These are phyloP conservation scores for Cancer borealis DNA, from an alignment of 2,888 invertebrate species.

Conservation along the genomic window DNA sequence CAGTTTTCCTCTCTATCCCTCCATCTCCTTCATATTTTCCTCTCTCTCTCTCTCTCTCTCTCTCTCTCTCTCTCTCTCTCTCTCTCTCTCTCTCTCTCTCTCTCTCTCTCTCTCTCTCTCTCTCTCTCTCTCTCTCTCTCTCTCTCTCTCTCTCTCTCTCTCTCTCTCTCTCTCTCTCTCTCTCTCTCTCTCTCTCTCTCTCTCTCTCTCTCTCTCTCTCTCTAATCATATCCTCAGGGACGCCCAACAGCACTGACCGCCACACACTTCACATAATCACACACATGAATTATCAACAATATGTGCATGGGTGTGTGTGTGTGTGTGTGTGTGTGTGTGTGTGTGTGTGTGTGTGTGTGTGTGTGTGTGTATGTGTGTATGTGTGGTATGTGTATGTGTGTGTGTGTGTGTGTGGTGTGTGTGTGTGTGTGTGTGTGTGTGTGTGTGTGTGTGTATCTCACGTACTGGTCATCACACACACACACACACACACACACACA, in stretches of 20 bases:
- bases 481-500: background rate
- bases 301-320: too few relatives aligned
- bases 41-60: background rate
- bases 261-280: background rate
- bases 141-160: background rate
- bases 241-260: background rate
- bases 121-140: background rate
- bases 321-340: too few relatives aligned
- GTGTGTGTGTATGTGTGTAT: too few relatives aligned
- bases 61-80: background rate
- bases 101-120: background rate
- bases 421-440: too few relatives aligned
- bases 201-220: background rate
- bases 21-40: background rate
- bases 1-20: background rate
- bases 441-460: too few relatives aligned
- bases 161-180: slow-evolving; percentile 47
- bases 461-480: background rate
- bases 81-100: slow-evolving; percentile 30
- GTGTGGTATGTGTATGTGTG: too few relatives aligned
- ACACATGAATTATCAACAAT: background rate
- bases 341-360: too few relatives aligned
- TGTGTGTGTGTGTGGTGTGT: too few relatives aligned
- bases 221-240: background rate
- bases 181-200: slow-evolving; percentile 50